Evolutionary conservation across 1,140 invertebrate genomes (phyloP).

Genomic region (Gonatopus flavifemur): DNA sequence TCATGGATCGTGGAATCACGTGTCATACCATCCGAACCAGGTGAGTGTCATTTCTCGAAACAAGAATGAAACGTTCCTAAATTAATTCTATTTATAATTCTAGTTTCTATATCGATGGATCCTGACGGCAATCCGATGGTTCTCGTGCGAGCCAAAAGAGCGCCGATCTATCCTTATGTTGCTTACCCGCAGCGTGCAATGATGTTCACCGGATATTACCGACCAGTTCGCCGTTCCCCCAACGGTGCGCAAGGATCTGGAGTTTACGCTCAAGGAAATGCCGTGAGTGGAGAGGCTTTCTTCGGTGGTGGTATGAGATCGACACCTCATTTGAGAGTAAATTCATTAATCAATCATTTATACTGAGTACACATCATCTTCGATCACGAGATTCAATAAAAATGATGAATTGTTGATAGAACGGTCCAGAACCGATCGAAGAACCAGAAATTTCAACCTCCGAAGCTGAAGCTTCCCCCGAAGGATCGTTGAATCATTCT

Average conservation of each 20-base stretch:
- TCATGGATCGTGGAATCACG: conserved; percentile 9
- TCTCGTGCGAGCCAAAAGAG: conserved; percentile 34
- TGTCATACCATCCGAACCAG: conserved; percentile 17
- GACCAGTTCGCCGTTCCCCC: conserved; percentile 30
- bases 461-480: conserved; percentile 40
- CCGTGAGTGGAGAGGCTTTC: conserved; percentile 45
- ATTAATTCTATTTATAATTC: too few relatives aligned
- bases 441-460: conserved; percentile 36
- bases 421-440: conserved; percentile 34
- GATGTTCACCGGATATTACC: conserved; percentile 51
- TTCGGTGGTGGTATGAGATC: conserved; percentile 32
- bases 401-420: too few relatives aligned
- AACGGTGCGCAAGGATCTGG: conserved; percentile 34
- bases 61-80: too few relatives aligned
- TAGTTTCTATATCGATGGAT: conserved; percentile 35
- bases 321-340: conserved; percentile 17
- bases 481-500: conserved; percentile 3
- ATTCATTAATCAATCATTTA: too few relatives aligned
- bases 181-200: conserved; percentile 43
- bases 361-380: too few relatives aligned
- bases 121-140: conserved; percentile 27
- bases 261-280: conserved; percentile 47
- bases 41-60: conserved; percentile 17
- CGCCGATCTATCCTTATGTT: conserved; percentile 16
- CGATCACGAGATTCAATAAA: too few relatives aligned